These are phyloP conservation scores for Amaurobius ferox DNA, from an alignment of 2,888 invertebrate genomes.

Conservation along the genomic window DNA sequence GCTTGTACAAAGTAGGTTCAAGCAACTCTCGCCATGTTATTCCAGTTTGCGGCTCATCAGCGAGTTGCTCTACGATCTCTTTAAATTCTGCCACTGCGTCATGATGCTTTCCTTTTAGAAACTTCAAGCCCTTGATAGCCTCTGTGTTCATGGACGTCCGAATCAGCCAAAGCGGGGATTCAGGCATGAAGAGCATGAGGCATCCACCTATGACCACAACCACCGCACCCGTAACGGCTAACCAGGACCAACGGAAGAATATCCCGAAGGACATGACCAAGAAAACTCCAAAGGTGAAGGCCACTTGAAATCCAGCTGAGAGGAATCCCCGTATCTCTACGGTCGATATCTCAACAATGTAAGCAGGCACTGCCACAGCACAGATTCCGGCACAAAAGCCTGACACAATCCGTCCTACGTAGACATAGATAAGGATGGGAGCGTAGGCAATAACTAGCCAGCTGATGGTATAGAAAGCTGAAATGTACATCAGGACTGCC, in stretches of 20 bases:
- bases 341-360: conserved; percentile 72
- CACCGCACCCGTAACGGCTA: conserved; percentile 55
- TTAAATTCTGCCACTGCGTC: conserved; percentile 53
- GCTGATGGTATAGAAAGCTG: conserved; percentile 76
- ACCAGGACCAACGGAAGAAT: conserved; percentile 61
- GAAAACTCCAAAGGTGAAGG: conserved; percentile 67
- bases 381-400: conserved; percentile 68
- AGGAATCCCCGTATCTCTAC: conserved; percentile 64
- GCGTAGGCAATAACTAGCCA: conserved; percentile 76
- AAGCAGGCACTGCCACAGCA: conserved; percentile 69
- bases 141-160: conserved; percentile 29
- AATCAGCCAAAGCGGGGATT: conserved; percentile 72
- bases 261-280: conserved; percentile 56
- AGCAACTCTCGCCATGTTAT: conserved; percentile 74
- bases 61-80: conserved; percentile 29
- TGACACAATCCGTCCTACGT: conserved; percentile 53
- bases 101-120: conserved; percentile 75
- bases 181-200: conserved; percentile 68
- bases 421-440: conserved; percentile 20
- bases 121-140: conserved; percentile 75
- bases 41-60: not conserved
- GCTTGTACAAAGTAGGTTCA: conserved; percentile 76
- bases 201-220: conserved; percentile 18
- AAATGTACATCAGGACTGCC: conserved; percentile 73
- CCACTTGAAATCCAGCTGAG: conserved; percentile 68